Base-by-base conservation (phyloP, 2,113 vertebrate species). In the Clarias gariepinus region DNA sequence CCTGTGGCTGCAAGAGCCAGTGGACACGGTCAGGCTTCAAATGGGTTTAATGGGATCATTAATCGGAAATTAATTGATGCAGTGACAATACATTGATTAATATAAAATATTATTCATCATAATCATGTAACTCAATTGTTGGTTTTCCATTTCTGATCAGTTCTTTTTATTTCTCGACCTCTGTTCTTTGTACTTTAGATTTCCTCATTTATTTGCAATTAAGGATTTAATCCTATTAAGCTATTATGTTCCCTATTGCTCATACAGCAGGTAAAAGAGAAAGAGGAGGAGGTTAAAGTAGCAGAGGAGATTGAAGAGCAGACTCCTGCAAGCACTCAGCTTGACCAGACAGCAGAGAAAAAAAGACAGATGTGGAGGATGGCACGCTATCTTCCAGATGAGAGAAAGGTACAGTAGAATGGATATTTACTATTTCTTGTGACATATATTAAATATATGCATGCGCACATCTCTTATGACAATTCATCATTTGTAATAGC, bases 1-100 rank as follows among this genome's bases (percentile, higher is more conserved):
- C 8, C 95, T 97, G 80, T 97, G 97, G 97, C 94, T 97, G 2
- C 96, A 97, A 18, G 96, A 97, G 53, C 95, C 96, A 7, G 52
- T 95, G 52, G 94, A 94, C 93, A 94, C 91, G 80, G 91, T 91
- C 64, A 89, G 90, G 81, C 41, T 57, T 28, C 15, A 28, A 41
- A 30, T 61, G 41, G 4, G 73, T n/a, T 76, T 1, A 52, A 8
- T 28, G 28, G 15, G 55, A 16, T 55, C 15, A 28, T 55, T 55
- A 9, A 79, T 30, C 6, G 18, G 57, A 28, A 79, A 33, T 80
- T 3, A 58, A 60, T 18, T 4, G 11, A 33, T 3, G 1, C 53
- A 12, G 15, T 57, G 19, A 2, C 18, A 78, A 18, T 57, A 11
- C 5, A 57, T 6, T 30, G 25, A 57, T 78, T 80, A 80, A 23